Evolutionary conservation across 2,113 vertebrate genomes (phyloP), one percentile per base, ranked within the genome.

Genomic region (Coreoperca whiteheadi): DNA sequence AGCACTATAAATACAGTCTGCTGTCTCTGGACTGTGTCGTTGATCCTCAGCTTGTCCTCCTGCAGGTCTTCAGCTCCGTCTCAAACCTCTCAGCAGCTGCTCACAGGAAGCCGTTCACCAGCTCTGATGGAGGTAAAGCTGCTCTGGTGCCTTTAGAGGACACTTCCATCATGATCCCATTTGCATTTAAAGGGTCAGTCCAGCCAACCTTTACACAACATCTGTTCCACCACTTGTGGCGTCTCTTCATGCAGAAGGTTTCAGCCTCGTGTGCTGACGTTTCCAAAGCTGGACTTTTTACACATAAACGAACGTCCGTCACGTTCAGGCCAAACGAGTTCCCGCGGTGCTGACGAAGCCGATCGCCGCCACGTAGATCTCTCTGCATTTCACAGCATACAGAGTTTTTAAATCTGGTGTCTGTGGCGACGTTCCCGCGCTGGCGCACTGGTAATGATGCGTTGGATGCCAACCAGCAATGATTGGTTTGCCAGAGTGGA

Each of bases 141-240:
- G 78, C 64, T 34, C 48, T 3, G 41, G 66, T 4, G 70, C 57
- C 69, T 82, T 73, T 84, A 83, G 87, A 90, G 68, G 83, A 88
- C 83, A 73, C 88, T 86, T 91, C 76, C 68, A 80, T 74, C 86
- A 84, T 84, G 90, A 91, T 82, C 83, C 78, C 83, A 89, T 92
- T 90, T 91, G 86, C 90, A 93, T 90, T 87, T 82, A 86, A 87
- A 91, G 88, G 83, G 77, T 82, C 88, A 71, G 80, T 86, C 79
- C 83, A 72, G 64, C 39, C 70, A 84, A 86, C 87, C n/a, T n/a
- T 80, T 61, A 57, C 69, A 75, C 56, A 66, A 23, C 68, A 68
- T 87, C 60, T 69, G 30, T 53, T 82, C 48, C 18, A 28, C 16
- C 41, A 8, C 77, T 60, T 53, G 18, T 3, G 48, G 12, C 5